Conservation (phyloP, 2,113 vertebrate genomes). For the Cynocephalus volans region DNA sequence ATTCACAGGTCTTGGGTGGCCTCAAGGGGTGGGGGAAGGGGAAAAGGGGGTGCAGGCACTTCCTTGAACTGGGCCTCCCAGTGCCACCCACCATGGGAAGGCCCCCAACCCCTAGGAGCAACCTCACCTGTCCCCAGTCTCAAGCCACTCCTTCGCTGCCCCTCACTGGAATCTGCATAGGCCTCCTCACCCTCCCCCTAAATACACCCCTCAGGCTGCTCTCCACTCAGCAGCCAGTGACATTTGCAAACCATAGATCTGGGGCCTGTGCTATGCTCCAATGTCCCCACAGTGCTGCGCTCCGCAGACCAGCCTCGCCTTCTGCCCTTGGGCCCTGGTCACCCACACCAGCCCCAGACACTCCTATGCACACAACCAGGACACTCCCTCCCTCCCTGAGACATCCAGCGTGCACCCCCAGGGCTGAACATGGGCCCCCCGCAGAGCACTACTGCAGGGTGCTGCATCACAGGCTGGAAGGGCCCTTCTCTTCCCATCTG, state of each 20-base stretch:
- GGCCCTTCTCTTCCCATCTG: neutral
- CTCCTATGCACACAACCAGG: neutral
- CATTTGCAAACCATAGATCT: neutral
- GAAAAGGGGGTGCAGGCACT: accelerated
- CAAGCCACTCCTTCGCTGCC: too few relatives aligned
- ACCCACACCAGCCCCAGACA: too few relatives aligned
- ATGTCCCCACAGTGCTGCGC: accelerated
- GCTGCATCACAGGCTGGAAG: accelerated
- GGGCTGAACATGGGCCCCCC: too few relatives aligned
- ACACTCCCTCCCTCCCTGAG: neutral
- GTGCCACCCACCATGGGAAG: too few relatives aligned
- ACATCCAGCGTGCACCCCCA: neutral
- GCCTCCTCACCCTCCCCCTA: neutral
- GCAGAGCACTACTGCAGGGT: neutral
- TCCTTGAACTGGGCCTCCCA: too few relatives aligned
- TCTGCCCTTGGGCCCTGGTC: neutral
- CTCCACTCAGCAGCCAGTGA: neutral
- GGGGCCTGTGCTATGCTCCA: neutral
- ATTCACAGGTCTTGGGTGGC: neutral
- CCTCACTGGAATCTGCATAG: accelerated
- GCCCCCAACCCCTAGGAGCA: too few relatives aligned
- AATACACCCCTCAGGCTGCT: accelerated
- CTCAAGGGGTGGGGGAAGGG: accelerated
- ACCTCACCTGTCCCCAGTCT: neutral
- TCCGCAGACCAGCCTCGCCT: neutral